These are phyloP conservation scores for Babyrousa celebensis DNA, from an alignment of 2,797 vertebrate species.

Conservation along the genomic window DNA sequence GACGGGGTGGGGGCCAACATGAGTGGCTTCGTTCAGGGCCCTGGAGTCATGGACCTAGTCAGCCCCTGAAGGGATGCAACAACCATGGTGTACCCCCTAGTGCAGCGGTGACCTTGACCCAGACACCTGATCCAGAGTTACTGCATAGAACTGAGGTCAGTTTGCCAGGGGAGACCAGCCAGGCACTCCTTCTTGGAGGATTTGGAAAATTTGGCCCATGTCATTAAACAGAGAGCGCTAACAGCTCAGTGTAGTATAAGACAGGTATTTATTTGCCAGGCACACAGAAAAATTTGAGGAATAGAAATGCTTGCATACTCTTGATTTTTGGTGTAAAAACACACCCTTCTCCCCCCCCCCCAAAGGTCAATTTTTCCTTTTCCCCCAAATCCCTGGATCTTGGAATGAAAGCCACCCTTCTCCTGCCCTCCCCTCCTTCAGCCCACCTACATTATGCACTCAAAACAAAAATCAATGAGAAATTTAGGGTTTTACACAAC, in stretches of 20 bases:
- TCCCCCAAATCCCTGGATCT: conserved; percentile 55
- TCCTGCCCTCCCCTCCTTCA: conserved; percentile 67
- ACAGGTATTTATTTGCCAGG: conserved; percentile 82
- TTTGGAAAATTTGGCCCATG: conserved; percentile 70
- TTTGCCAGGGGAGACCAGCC: not conserved
- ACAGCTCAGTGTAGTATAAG: conserved; percentile 63
- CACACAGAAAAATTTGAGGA: conserved; percentile 78
- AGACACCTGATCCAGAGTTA: not conserved
- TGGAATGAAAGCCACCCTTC: conserved; percentile 80
- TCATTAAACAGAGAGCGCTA: conserved; percentile 76
- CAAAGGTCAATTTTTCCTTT: conserved; percentile 44
- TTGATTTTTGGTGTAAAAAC: conserved; percentile 84
- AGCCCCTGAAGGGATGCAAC: not conserved
- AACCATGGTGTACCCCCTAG: not conserved
- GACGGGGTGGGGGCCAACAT: not conserved
- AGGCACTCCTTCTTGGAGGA: not conserved
- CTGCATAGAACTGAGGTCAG: conserved; percentile 39
- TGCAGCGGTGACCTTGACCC: not conserved
- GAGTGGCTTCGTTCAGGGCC: not conserved
- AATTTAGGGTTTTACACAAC: conserved; percentile 83
- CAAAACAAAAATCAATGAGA: conserved; percentile 81
- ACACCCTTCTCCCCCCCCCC: conserved; percentile 39
- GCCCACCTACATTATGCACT: conserved; percentile 77
- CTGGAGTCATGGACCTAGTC: not conserved
- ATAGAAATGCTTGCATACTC: conserved; percentile 81